phyloP scores from a whole-genome alignment of 2,888 invertebrate species.

The Agrotis clavis region DNA sequence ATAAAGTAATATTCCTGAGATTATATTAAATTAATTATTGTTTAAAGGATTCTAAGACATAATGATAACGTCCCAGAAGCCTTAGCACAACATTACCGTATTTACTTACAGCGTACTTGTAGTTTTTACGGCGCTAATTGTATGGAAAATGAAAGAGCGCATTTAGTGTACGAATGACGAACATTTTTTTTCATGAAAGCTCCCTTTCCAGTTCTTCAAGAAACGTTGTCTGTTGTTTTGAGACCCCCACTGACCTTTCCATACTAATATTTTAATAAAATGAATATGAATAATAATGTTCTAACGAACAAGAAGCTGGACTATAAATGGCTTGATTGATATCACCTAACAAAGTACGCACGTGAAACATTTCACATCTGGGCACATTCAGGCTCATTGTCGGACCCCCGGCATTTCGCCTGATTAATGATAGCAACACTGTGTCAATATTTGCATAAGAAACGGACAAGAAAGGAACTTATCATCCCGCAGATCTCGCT shows the following conservation, averaged over 20 bases:
- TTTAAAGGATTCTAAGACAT: neutral
- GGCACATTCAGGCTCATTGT: conserved; percentile 75
- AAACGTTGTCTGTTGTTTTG: neutral
- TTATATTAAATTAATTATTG: too few relatives aligned
- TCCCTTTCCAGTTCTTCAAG: too few relatives aligned
- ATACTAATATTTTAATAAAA: neutral
- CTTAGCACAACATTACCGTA: too few relatives aligned
- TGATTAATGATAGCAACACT: conserved; percentile 90
- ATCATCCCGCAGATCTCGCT: conserved; percentile 84
- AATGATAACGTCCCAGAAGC: too few relatives aligned
- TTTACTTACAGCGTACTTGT: too few relatives aligned
- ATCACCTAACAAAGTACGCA: conserved; percentile 69
- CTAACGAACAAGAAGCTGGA: conserved; percentile 58
- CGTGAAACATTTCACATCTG: conserved; percentile 74
- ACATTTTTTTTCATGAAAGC: too few relatives aligned
- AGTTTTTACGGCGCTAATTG: too few relatives aligned
- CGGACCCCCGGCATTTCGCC: conserved; percentile 78
- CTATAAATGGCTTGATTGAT: conserved; percentile 77
- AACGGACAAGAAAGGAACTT: conserved; percentile 86
- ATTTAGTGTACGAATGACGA: too few relatives aligned
- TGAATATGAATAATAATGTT: conserved; percentile 39
- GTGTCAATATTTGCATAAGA: conserved; percentile 91
- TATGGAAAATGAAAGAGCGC: too few relatives aligned
- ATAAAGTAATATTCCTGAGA: neutral
- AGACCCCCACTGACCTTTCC: neutral